Conservation (phyloP, 2,113 vertebrate genomes). For the Prionailurus bengalensis region DNA sequence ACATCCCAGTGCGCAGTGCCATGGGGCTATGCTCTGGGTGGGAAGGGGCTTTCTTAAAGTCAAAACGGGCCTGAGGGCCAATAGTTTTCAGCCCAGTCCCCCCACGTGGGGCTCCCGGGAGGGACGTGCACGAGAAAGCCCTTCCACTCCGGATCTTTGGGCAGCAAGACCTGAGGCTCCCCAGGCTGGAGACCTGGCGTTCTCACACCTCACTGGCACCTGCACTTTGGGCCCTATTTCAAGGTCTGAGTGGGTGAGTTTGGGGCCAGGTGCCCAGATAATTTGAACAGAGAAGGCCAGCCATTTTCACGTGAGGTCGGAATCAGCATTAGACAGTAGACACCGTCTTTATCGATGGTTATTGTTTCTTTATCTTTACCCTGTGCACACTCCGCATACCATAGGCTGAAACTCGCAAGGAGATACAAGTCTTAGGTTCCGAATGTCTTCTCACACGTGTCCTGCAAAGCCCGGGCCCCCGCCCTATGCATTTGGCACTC, state of each 20-base stretch:
- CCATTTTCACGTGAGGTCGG: neutral
- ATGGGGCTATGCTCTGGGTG: accelerated
- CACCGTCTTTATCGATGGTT: neutral
- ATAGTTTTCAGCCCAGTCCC: neutral
- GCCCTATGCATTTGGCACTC: no score
- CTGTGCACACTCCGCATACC: no score
- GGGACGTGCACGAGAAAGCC: neutral
- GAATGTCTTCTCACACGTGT: neutral
- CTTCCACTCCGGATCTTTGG: neutral
- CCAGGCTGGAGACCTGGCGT: neutral
- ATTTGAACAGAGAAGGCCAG: neutral
- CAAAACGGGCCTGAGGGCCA: neutral
- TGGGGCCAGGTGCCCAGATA: neutral
- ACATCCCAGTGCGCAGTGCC: neutral
- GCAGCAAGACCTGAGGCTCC: no score
- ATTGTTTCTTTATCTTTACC: neutral
- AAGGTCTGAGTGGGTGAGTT: neutral
- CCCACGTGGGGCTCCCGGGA: accelerated
- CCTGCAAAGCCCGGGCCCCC: neutral
- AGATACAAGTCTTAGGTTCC: neutral
- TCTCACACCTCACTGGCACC: accelerated
- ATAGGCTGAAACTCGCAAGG: neutral
- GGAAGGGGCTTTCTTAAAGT: neutral
- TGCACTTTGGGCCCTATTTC: neutral
- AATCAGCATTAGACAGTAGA: neutral